These are phyloP conservation scores for Rotaria magnacalcarata DNA, from an alignment of 2,888 invertebrate species.

Conservation along the genomic window DNA sequence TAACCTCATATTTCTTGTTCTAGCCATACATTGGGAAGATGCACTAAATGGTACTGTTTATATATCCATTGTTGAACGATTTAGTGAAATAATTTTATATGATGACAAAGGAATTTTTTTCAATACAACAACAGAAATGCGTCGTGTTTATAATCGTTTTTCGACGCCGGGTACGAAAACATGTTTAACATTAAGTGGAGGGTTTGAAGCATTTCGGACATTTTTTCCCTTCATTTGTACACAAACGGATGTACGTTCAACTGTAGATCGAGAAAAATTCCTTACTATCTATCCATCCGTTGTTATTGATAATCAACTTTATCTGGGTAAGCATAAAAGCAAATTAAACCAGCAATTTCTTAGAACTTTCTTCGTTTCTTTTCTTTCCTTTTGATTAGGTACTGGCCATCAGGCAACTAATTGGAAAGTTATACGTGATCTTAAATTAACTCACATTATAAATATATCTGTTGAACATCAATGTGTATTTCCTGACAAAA, in stretches of 20 bases:
- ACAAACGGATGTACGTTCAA: constrained; percentile 44
- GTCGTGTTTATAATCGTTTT: constrained; percentile 18
- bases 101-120: not conserved
- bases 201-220: constrained; percentile 49
- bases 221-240: constrained; percentile 50
- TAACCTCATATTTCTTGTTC: not conserved
- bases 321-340: constrained; percentile 48
- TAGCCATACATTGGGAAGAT: constrained; percentile 37
- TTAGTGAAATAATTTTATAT: constrained; percentile 17
- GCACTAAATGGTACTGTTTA: constrained; percentile 21
- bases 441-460: constrained; percentile 53
- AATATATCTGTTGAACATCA: constrained; percentile 49
- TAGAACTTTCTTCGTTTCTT: too few relatives aligned
- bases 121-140: constrained; percentile 32
- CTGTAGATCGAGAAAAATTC: constrained; percentile 46
- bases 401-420: constrained; percentile 53
- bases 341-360: not conserved
- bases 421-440: constrained; percentile 49
- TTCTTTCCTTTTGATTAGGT: constrained; percentile 43
- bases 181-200: constrained; percentile 49
- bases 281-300: constrained; percentile 53
- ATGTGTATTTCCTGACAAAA: constrained; percentile 14
- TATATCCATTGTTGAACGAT: not conserved
- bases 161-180: not conserved
- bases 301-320: constrained; percentile 51